Conservation (phyloP, 2,888 invertebrate species). For the Heliconius erato region DNA sequence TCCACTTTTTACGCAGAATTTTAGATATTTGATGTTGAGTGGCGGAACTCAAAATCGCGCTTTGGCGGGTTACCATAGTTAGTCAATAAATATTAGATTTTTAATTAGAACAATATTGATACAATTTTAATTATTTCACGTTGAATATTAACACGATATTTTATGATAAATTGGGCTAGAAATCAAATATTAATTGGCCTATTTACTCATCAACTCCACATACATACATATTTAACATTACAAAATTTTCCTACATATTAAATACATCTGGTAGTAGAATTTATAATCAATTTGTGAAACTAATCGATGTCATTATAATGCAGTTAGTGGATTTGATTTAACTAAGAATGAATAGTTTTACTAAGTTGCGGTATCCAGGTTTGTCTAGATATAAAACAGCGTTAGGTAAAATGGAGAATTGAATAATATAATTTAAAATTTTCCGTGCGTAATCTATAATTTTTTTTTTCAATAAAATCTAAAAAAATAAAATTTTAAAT, state of each 20-base stretch:
- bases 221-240: neutral
- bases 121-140: neutral
- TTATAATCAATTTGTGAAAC: neutral
- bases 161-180: neutral
- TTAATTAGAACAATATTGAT: neutral
- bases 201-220: slow-evolving; percentile 6
- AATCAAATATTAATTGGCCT: neutral
- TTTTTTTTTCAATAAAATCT: too few relatives aligned
- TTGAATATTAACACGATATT: neutral
- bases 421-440: too few relatives aligned
- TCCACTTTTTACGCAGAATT: neutral
- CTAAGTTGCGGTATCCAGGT: too few relatives aligned
- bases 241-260: neutral
- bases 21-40: neutral
- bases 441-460: too few relatives aligned
- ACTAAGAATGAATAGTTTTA: too few relatives aligned
- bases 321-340: neutral
- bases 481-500: too few relatives aligned
- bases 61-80: neutral
- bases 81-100: neutral
- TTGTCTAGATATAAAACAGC: too few relatives aligned
- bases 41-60: too few relatives aligned
- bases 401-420: too few relatives aligned
- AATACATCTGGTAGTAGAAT: neutral
- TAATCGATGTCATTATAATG: neutral